A percentile compares a stretch with the other conserved stretches of the same genome.
Evolutionary conservation across 2,113 vertebrate species (phyloP).

Genomic region (Tringa solitaria): DNA sequence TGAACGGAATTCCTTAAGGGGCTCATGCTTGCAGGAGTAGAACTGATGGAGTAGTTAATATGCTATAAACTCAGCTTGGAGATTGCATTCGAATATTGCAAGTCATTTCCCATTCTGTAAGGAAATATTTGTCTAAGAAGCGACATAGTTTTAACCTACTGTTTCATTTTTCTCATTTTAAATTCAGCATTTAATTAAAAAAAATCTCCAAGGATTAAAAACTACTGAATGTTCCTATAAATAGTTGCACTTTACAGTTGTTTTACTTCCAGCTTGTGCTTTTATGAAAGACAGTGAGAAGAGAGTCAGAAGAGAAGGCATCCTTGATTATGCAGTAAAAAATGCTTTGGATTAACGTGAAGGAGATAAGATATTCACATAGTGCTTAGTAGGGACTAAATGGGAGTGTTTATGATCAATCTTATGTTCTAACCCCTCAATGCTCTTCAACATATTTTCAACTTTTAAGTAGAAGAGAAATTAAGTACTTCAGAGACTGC

Average conservation of each 20-base stretch:
- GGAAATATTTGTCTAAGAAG: conserved; percentile 18
- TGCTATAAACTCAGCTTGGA: not conserved
- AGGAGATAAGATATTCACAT: not conserved
- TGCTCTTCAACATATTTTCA: not conserved
- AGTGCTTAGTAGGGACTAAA: not conserved
- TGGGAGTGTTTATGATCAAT: not conserved
- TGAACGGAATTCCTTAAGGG: not conserved
- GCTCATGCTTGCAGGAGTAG: not conserved
- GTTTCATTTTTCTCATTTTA: not conserved
- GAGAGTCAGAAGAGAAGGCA: not conserved
- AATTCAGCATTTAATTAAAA: not conserved
- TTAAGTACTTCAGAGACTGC: not conserved
- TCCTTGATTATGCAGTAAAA: not conserved
- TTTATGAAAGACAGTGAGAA: not conserved
- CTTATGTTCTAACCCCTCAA: not conserved
- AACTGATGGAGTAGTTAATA: not conserved
- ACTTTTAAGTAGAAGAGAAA: not conserved
- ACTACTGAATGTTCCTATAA: not conserved
- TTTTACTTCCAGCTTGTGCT: not conserved
- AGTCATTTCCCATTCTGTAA: not conserved
- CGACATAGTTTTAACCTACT: not conserved
- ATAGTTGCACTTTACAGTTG: not conserved
- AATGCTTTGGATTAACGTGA: not conserved
- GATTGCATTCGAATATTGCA: not conserved
- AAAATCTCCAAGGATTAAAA: not conserved